Percentiles rank a stretch among this genome's conserved stretches.
These are phyloP conservation scores for Potorous gilbertii DNA, from an alignment of 2,797 vertebrate genomes.

Conservation along the genomic window DNA sequence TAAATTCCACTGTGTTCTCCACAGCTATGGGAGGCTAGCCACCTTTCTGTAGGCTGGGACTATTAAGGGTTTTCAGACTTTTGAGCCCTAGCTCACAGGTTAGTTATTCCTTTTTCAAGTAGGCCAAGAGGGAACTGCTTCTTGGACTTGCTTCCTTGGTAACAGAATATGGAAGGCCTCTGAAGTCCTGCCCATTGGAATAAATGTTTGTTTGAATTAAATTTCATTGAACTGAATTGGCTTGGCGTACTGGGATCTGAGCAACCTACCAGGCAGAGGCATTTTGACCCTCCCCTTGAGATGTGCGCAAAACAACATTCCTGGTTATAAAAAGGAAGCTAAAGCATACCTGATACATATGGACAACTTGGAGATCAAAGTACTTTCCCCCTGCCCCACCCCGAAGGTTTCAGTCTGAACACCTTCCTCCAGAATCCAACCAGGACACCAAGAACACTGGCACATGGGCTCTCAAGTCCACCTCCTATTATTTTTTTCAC, in stretches of 20 bases:
- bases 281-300: background rate
- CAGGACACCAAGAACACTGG: background rate
- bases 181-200: background rate
- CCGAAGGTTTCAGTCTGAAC: background rate
- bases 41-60: background rate
- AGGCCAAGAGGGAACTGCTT: slow-evolving; percentile 2
- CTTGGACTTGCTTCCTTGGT: background rate
- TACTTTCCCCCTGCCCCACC: background rate
- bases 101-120: slow-evolving; percentile 5
- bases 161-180: background rate
- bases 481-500: background rate
- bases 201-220: slow-evolving; percentile 12
- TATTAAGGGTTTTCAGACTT: background rate
- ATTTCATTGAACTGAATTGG: slow-evolving; percentile 2
- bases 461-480: background rate
- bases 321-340: background rate
- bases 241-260: background rate
- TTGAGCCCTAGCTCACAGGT: background rate
- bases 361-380: background rate
- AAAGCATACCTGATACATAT: background rate
- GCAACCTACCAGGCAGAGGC: background rate
- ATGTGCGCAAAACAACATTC: background rate
- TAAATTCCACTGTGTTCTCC: background rate
- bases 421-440: background rate
- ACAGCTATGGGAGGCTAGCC: background rate